Conservation (phyloP, 2,888 invertebrate genomes). For the Marronus borbonicus region DNA sequence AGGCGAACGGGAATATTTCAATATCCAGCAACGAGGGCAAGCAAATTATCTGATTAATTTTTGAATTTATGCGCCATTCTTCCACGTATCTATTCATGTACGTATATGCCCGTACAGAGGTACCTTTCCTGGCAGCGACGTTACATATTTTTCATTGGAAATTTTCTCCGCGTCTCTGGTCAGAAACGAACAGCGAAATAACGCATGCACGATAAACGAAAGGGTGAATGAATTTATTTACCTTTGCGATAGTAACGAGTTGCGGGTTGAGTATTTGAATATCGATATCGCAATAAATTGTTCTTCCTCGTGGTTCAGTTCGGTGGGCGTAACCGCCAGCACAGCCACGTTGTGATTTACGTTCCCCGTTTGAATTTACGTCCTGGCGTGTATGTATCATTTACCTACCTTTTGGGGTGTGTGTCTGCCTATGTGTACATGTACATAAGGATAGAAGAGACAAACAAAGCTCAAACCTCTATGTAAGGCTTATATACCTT, state of each 20-base stretch:
- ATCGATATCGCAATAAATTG: constrained; percentile 46
- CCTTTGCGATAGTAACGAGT: constrained; percentile 35
- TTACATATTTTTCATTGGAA: constrained; percentile 38
- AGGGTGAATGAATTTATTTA: constrained; percentile 43
- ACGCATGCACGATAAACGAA: constrained; percentile 24
- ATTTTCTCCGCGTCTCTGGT: constrained; percentile 27
- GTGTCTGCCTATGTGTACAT: constrained; percentile 3
- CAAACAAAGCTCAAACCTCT: not conserved
- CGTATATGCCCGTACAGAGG: not conserved
- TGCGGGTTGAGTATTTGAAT: constrained; percentile 41
- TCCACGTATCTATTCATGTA: not conserved
- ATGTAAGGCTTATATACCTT: not conserved
- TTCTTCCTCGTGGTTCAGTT: constrained; percentile 32
- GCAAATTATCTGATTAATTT: constrained; percentile 26
- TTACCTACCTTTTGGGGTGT: constrained; percentile 24
- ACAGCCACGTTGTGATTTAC: constrained; percentile 36
- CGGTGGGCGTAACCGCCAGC: constrained; percentile 31
- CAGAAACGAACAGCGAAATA: constrained; percentile 12
- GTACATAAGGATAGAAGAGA: constrained; percentile 15
- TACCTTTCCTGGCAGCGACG: constrained; percentile 11
- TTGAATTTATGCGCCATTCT: constrained; percentile 15
- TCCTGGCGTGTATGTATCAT: constrained; percentile 41
- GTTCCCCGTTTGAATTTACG: constrained; percentile 36
- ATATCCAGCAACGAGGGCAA: constrained; percentile 2
- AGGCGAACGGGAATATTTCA: constrained; percentile 19